Evolutionary conservation across 2,113 vertebrate species (phyloP).

Genomic region (Halichoeres trimaculatus): DNA sequence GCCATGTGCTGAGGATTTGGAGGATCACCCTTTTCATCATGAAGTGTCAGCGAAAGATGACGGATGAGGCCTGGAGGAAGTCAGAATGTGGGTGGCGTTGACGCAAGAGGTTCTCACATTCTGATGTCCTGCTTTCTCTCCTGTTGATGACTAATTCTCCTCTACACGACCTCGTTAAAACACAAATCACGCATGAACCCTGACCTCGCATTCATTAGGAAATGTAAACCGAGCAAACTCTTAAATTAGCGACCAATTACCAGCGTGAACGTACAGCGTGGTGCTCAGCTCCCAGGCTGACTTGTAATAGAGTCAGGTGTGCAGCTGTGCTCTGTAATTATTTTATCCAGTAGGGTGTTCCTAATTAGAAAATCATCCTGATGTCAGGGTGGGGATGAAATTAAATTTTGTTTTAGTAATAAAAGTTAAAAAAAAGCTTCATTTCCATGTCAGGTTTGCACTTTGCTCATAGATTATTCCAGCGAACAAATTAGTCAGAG

Average conservation of each 20-base stretch:
- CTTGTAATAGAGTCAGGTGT: constrained; percentile 18
- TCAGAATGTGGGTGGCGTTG: constrained; percentile 29
- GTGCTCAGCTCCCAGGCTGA: constrained; percentile 15
- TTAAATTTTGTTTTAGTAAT: constrained; percentile 10
- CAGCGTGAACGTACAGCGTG: constrained; percentile 3
- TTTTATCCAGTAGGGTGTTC: constrained; percentile 43
- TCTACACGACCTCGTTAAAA: too few species aligned
- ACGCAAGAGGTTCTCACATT: constrained; percentile 1
- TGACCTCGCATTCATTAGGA: background rate
- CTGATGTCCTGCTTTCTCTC: constrained; percentile 8
- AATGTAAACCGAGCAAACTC: constrained; percentile 11
- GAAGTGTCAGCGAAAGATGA: constrained; percentile 46
- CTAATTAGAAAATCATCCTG: constrained; percentile 51
- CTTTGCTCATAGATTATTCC: background rate
- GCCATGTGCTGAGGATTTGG: constrained; percentile 43
- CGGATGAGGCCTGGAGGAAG: constrained; percentile 28
- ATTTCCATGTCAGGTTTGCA: background rate
- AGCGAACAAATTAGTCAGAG: constrained; percentile 26
- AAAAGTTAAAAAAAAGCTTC: constrained; percentile 1
- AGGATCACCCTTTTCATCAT: constrained; percentile 46
- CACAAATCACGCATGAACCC: constrained; percentile 22
- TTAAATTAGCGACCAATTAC: constrained; percentile 38
- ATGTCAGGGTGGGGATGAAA: constrained; percentile 22
- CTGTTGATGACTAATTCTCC: constrained; percentile 18
- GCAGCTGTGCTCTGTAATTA: constrained; percentile 51